Base-by-base conservation (phyloP, 2,888 invertebrate genomes). In the Dynastes tityus region DNA sequence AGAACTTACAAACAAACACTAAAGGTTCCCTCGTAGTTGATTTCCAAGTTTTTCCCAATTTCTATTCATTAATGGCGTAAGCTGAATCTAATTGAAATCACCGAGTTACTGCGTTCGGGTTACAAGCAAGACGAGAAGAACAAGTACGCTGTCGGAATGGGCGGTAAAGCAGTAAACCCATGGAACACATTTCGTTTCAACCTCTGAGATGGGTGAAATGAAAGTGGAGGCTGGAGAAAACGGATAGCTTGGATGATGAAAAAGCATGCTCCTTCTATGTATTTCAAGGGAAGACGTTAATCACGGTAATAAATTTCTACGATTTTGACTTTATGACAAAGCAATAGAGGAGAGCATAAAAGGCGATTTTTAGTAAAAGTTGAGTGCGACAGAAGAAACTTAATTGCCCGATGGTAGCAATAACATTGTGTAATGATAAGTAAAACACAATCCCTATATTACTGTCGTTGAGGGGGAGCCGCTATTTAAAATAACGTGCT, bases 271-370 rank as follows among this genome's bases (percentile, higher is more conserved):
- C 27, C 6, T 61, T 61, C 22, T 61, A 6, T 58, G 11, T 61
- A 22, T 27, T 61, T 8, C 16, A 22, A 68, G 13, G 67, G 61
- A 61, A 73, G 61, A 73, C 73, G 73, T 73, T 73, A 73, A 73
- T 73, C 61, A 73, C 73, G 73, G 58, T 27, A 80, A 76, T 79
- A 82, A 82, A 82, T 82, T 82, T 82, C 82, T 80, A 27, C 65
- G 65, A 45, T 65, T 76, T 53, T 27, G 49, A 80, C 40, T 76
- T 82, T 80, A 80, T 80, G 82, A 81, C 80, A 82, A 81, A 81
- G 80, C 80, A 81, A 81, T 76, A 51, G 27, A 11, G 27, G 27
- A 9, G 61, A 61, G 29, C 1, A 61, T 22, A 27, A 27, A 11
- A 29, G 22, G 22, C 9, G 61, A 6, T 11, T 61, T 2, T 27